phyloP scores from a whole-genome alignment of 1,140 invertebrate genomes.

The Conus ventricosus region DNA sequence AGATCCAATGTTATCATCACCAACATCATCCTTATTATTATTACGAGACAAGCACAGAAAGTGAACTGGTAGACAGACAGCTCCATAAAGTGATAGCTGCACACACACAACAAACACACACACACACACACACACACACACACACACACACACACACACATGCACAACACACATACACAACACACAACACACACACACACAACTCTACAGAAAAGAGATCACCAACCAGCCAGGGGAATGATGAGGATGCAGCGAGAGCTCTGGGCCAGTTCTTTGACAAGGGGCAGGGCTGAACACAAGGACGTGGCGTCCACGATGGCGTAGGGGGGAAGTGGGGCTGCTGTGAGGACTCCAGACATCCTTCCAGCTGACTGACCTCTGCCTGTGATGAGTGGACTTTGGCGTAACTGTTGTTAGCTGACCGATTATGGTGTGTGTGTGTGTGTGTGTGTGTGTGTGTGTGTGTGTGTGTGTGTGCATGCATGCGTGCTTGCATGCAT shows the following conservation, averaged over 20 bases:
- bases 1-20: no score
- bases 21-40: no score
- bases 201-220: no score
- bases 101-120: slow-evolving; percentile 16
- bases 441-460: no score
- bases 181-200: slow-evolving; percentile 15
- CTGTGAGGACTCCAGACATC: slow-evolving; percentile 70
- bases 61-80: no score
- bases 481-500: no score
- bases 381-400: slow-evolving; percentile 65
- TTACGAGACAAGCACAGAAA: no score
- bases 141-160: no score
- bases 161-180: not conserved
- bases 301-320: slow-evolving; percentile 85
- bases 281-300: slow-evolving; percentile 82
- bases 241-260: slow-evolving; percentile 87
- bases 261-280: slow-evolving; percentile 86
- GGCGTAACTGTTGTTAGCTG: no score
- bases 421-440: no score
- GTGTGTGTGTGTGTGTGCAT: no score
- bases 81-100: not conserved
- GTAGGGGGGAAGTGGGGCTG: slow-evolving; percentile 82
- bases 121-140: no score
- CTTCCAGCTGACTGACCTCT: slow-evolving; percentile 84
- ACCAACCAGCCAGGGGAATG: slow-evolving; percentile 83